These are phyloP conservation scores for Busseola fusca DNA, from an alignment of 2,888 invertebrate genomes.

Conservation along the genomic window DNA sequence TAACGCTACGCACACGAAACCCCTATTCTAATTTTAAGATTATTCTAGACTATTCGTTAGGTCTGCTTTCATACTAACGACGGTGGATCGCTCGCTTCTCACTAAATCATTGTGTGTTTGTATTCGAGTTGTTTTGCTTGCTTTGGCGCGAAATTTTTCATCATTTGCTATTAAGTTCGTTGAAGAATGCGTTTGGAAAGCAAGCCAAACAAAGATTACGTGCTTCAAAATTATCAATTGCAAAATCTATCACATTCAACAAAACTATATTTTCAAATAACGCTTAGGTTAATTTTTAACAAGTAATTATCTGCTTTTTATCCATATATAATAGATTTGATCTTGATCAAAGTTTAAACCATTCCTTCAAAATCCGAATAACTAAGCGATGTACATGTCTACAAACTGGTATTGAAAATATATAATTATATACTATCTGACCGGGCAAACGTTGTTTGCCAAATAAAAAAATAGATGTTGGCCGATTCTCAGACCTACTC, in stretches of 20 bases:
- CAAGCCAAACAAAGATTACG: slow-evolving; percentile 51
- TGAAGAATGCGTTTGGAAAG: slow-evolving; percentile 51
- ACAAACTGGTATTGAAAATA: background rate
- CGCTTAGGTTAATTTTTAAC: background rate
- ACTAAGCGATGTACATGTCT: background rate
- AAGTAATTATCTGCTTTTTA: slow-evolving; percentile 22
- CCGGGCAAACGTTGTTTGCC: too few species aligned
- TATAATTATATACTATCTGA: too few species aligned
- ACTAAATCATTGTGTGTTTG: slow-evolving; percentile 85
- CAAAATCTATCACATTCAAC: slow-evolving; percentile 24
- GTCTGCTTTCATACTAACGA: slow-evolving; percentile 83
- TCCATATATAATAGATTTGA: slow-evolving; percentile 1
- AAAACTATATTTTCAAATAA: background rate
- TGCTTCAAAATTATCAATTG: slow-evolving; percentile 27
- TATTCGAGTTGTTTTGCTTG: slow-evolving; percentile 87
- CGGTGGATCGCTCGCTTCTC: slow-evolving; percentile 84
- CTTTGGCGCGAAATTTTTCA: slow-evolving; percentile 77
- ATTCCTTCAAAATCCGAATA: background rate
- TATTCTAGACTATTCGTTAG: slow-evolving; percentile 73
- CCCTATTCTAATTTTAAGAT: slow-evolving; percentile 74
- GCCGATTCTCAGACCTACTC: too few species aligned
- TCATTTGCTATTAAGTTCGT: slow-evolving; percentile 56
- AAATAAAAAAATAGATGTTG: too few species aligned
- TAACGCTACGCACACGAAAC: slow-evolving; percentile 75
- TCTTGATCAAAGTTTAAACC: background rate